Base-by-base conservation (phyloP, 2,113 vertebrate genomes). In the Pao palembangensis region DNA sequence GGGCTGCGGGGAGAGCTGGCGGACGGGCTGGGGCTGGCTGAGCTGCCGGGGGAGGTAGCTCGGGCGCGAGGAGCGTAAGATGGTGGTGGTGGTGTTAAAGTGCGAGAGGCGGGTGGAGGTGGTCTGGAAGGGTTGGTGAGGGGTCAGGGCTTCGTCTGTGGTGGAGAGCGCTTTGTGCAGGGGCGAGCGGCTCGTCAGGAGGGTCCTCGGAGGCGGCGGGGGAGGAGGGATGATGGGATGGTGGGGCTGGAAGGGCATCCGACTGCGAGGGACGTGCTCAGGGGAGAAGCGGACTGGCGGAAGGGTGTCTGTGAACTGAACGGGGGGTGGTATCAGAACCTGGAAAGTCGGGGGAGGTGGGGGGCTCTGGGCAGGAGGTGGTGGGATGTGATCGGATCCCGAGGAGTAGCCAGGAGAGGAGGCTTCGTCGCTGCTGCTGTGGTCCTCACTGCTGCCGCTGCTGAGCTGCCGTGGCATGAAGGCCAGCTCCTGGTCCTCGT, bases 371-470 rank as follows among this genome's bases (percentile, higher is more conserved):
- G 93, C 91, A 0, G 95, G 95, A 0, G 94, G 95, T 0, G 94
- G 95, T 0, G 95, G 96, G 46, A 95, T 94, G 25, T 90, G 92
- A 73, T 98, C 96, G 0, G 94, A 96, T 43, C 91, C 90, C 0
- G 94, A 97, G 58, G 95, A 98, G 85, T 93, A 96, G 75, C 93
- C 92, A 44, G 95, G 88, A 15, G 96, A 98, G 69, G 93, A 94
- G 71, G 92, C 93, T n/a, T 97, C 95, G 0, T 97, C 95, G 0
- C 94, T 96, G 91, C 94, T 94, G 85, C 94, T 95, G 86, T 91
- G 76, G 14, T 93, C 93, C 68, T 96, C 95, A 14, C 95, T 98
- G 78, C 96, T 98, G 61, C 87, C 89, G 1, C 93, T 95, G 92
- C 95, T 97, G 43, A 90, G 85, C 4, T 90, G 94, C 0, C 91